Evolutionary conservation across 2,888 invertebrate genomes (phyloP).

Genomic region (Dascillus cervinus): DNA sequence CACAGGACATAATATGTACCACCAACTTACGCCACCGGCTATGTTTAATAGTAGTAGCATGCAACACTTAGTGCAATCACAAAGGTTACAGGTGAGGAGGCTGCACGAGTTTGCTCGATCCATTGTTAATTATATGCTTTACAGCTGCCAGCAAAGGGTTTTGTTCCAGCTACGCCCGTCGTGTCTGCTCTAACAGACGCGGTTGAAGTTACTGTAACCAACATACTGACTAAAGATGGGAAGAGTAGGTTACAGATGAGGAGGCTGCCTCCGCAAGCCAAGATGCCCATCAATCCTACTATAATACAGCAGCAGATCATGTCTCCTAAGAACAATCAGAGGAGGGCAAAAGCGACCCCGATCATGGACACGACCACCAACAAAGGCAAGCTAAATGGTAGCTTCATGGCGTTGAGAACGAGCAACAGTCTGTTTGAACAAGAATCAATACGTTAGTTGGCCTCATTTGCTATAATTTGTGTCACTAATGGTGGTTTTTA

Average conservation of each 20-base stretch:
- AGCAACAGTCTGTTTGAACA: conserved; percentile 61
- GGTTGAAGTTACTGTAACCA: conserved; percentile 52
- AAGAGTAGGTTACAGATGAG: no score
- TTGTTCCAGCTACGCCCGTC: conserved; percentile 46
- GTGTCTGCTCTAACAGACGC: conserved; percentile 66
- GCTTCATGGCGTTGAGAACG: conserved; percentile 73
- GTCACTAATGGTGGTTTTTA: no score
- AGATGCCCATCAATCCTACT: no score
- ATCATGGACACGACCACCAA: no score
- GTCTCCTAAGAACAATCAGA: no score
- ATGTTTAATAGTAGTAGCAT: no score
- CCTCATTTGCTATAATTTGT: neutral
- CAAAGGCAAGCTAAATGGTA: conserved; percentile 38
- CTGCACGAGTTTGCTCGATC: conserved; percentile 3
- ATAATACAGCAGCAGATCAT: no score
- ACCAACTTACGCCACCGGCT: conserved; percentile 8
- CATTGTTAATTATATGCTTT: conserved; percentile 10
- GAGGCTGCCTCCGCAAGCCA: no score
- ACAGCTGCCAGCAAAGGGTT: conserved; percentile 40
- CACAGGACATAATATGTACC: conserved; percentile 12
- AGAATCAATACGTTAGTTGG: conserved; percentile 62
- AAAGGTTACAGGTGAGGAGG: conserved; percentile 37
- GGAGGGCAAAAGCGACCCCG: no score
- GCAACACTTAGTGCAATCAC: conserved; percentile 34
- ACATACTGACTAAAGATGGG: conserved; percentile 33